Evolutionary conservation across 2,797 vertebrate species (phyloP).

Genomic region (Fundulus diaphanus): DNA sequence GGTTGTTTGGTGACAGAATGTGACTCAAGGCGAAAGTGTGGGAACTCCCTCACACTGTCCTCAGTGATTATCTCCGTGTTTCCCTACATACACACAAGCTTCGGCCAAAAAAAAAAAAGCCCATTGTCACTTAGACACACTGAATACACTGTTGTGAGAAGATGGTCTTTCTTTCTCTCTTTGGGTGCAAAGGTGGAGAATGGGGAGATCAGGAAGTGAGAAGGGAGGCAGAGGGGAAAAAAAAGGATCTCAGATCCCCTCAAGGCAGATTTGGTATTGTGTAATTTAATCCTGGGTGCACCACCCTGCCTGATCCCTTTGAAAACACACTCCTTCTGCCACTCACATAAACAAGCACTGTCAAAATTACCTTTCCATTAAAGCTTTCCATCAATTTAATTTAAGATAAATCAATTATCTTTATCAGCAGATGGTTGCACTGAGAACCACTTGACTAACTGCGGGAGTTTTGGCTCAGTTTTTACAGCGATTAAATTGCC

Average conservation of each 20-base stretch:
- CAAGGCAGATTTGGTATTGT: slow-evolving; percentile 71
- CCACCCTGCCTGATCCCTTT: slow-evolving; percentile 74
- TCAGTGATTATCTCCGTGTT: slow-evolving; percentile 45
- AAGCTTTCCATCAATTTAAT: slow-evolving; percentile 22
- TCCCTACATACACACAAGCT: slow-evolving; percentile 38
- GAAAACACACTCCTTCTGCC: slow-evolving; percentile 56
- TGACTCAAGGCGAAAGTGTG: slow-evolving; percentile 55
- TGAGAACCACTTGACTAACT: no score
- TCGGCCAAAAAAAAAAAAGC: slow-evolving; percentile 28
- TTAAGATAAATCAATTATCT: not conserved
- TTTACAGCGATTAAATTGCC: no score
- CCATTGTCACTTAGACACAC: slow-evolving; percentile 65
- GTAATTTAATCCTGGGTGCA: slow-evolving; percentile 73
- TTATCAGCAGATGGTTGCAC: not conserved
- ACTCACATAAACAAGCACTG: slow-evolving; percentile 28
- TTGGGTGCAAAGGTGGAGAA: slow-evolving; percentile 52
- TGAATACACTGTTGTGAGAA: slow-evolving; percentile 59
- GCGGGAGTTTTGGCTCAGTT: no score
- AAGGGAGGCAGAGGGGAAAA: slow-evolving; percentile 54
- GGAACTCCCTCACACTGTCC: slow-evolving; percentile 63
- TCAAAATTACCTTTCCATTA: slow-evolving; percentile 42
- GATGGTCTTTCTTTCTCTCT: slow-evolving; percentile 38
- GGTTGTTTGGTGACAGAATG: slow-evolving; percentile 53
- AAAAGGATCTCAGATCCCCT: slow-evolving; percentile 68
- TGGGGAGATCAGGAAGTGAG: slow-evolving; percentile 51